These are phyloP conservation scores for Asobara japonica DNA, from an alignment of 1,140 invertebrate genomes.

Conservation along the genomic window DNA sequence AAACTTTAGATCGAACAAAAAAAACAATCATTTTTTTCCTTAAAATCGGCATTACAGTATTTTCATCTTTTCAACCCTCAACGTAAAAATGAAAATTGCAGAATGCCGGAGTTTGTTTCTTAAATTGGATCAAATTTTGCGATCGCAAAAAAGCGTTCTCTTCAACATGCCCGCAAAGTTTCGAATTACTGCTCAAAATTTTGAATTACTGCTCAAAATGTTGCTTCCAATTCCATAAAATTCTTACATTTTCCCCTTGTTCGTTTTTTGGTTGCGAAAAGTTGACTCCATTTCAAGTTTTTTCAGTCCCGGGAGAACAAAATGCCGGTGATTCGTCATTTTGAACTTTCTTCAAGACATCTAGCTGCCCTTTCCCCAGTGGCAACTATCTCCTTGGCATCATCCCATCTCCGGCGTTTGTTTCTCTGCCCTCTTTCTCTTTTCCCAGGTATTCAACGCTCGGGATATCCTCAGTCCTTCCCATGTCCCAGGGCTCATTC, in stretches of 20 bases:
- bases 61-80: too few species aligned
- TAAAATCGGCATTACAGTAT: too few species aligned
- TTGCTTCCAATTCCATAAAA: too few species aligned
- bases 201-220: too few species aligned
- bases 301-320: background rate
- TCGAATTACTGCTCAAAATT: too few species aligned
- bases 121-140: too few species aligned
- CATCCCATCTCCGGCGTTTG: background rate
- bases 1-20: background rate
- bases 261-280: background rate
- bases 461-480: conserved; percentile 16
- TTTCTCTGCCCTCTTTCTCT: background rate
- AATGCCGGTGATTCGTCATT: conserved; percentile 35
- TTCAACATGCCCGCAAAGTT: too few species aligned
- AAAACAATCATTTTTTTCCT: background rate
- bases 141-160: too few species aligned
- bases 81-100: too few species aligned
- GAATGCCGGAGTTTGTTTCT: too few species aligned
- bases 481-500: conserved; percentile 33
- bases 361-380: background rate
- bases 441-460: background rate
- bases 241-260: background rate
- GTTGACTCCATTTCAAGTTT: too few species aligned
- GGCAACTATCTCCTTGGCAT: background rate
- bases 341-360: conserved; percentile 23